Conservation (phyloP, 2,113 vertebrate species). For the Vicugna pacos region DNA sequence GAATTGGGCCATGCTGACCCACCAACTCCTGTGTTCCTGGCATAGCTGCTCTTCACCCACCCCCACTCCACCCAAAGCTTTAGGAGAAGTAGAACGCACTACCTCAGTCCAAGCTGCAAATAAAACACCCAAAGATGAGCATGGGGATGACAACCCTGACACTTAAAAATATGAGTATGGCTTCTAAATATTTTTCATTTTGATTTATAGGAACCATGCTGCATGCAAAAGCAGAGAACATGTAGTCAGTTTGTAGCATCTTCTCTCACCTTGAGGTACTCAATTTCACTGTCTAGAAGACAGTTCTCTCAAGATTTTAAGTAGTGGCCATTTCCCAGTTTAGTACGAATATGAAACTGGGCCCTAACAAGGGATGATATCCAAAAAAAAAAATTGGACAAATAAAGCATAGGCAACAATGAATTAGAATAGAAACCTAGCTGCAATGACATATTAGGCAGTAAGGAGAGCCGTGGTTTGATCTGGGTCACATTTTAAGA, state of each 20-base stretch:
- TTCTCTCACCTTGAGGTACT: not conserved
- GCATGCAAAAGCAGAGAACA: not conserved
- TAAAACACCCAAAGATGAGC: not conserved
- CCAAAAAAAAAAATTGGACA: not conserved
- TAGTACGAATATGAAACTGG: not conserved
- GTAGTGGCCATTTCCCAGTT: not conserved
- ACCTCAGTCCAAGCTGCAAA: not conserved
- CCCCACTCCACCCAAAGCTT: not conserved
- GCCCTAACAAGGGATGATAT: not conserved
- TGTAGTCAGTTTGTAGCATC: not conserved
- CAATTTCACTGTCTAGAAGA: not conserved
- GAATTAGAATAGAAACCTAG: constrained; percentile 11
- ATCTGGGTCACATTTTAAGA: not conserved
- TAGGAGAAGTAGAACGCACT: not conserved
- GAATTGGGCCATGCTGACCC: not conserved
- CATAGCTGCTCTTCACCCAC: not conserved
- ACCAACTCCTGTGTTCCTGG: not conserved
- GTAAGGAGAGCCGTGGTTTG: not conserved
- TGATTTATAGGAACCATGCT: not conserved
- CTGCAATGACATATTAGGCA: not conserved
- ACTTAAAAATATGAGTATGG: not conserved
- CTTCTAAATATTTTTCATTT: not conserved
- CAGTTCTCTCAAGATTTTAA: not conserved
- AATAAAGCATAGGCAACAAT: not conserved
- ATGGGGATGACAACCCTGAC: not conserved